Percentiles rank a stretch among this genome's conserved stretches.
Evolutionary conservation across 1,140 invertebrate species (phyloP).

Genomic region (Pogonognathellus flavescens): DNA sequence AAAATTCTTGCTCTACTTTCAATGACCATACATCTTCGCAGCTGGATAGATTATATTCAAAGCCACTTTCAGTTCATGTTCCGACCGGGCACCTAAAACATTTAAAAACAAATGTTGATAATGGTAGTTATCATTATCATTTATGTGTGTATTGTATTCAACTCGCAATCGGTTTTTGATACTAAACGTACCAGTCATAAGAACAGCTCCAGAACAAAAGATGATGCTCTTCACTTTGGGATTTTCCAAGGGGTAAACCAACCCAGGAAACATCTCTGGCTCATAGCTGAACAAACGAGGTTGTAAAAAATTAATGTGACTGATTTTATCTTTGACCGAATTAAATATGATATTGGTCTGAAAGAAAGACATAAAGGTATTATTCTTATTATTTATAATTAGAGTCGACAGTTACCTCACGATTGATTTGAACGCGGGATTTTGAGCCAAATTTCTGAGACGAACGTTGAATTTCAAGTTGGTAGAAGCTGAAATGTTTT

Average conservation of each 20-base stretch:
- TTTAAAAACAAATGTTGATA: neutral
- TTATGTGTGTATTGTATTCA: too few relatives aligned
- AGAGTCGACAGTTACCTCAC: too few relatives aligned
- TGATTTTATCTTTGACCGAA: too few relatives aligned
- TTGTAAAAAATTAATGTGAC: slow-evolving; percentile 5
- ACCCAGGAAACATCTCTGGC: slow-evolving; percentile 57
- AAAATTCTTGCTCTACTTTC: neutral
- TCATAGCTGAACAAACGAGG: slow-evolving; percentile 50
- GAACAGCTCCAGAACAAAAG: slow-evolving; percentile 55
- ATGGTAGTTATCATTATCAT: too few relatives aligned
- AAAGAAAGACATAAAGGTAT: too few relatives aligned
- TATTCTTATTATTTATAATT: too few relatives aligned
- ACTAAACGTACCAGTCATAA: slow-evolving; percentile 53
- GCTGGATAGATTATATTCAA: slow-evolving; percentile 54
- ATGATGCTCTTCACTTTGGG: slow-evolving; percentile 57
- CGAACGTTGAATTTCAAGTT: slow-evolving; percentile 51
- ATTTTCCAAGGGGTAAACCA: slow-evolving; percentile 45
- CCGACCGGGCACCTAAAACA: slow-evolving; percentile 52
- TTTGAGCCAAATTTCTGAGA: slow-evolving; percentile 24
- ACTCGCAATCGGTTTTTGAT: neutral
- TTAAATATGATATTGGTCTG: too few relatives aligned
- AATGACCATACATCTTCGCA: slow-evolving; percentile 45
- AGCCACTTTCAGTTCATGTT: slow-evolving; percentile 38
- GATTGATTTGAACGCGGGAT: neutral
- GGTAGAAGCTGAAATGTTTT: slow-evolving; percentile 55